Evolutionary conservation across 2,797 vertebrate genomes (phyloP), one percentile per base, ranked within the genome.

Genomic region (Galago senegalensis): DNA sequence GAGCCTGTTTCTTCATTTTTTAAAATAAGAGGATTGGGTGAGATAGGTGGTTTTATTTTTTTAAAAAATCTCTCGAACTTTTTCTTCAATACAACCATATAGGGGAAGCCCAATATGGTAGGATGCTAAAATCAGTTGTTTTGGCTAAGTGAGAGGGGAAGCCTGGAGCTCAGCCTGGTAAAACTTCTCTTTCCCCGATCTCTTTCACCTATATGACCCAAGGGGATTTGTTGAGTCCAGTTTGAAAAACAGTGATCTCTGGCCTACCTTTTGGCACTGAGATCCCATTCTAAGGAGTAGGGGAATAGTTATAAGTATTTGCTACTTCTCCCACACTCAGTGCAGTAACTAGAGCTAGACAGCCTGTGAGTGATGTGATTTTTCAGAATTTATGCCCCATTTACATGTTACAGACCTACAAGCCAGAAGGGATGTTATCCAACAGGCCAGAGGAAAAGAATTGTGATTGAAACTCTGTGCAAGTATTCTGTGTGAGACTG

Each of bases 11-110:
- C 60, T 76, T 94, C 31, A 56, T 93, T 94, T 96, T 84, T 85
- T 49, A 90, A 97, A 46, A 46, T 80, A 37, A 85, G 14, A 16
- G 17, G 18, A 40, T 72, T 93, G 89, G 77, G 9, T 23, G 60
- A 89, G 27, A 63, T 29, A 75, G 20, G 43, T 80, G 46, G 37
- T 84, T 95, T 94, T 87, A 67, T 93, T 94, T 91, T 95, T 94
- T 91, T 93, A 89, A 88, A 63, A 89, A 95, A 89, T 58, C 5
- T 3, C 17, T 25, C n/a, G 72, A 80, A 67, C 34, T 76, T 27
- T 77, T 84, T 21, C 2, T 56, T 88, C 4, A 17, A 23, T 37
- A 72, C 6, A 82, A 27, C 85, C 58, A 5, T 82, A 29, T 81
- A 46, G 43, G 40, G 37, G 40, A 43, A 73, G 53, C 43, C 18